Evolutionary conservation across 2,888 invertebrate genomes (phyloP).

Genomic region (Tiphia femorata): DNA sequence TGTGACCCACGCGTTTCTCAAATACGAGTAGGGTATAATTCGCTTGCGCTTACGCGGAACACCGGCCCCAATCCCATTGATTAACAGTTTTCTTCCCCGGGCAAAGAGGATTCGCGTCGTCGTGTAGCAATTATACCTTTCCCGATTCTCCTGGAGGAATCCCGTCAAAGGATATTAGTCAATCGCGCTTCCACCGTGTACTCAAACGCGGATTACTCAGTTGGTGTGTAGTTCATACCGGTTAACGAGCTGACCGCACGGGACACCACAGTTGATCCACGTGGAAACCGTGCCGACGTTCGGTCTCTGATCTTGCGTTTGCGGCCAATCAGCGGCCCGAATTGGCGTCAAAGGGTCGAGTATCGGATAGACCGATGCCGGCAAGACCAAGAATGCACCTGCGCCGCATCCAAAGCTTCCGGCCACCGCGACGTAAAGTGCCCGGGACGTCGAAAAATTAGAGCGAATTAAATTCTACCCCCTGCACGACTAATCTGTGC

Average conservation of each 20-base stretch:
- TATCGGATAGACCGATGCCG: slow-evolving; percentile 12
- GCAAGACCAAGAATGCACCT: slow-evolving; percentile 1
- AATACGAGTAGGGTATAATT: too few species aligned
- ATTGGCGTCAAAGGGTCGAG: slow-evolving; percentile 35
- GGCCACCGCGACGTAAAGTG: background rate
- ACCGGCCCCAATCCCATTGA: too few species aligned
- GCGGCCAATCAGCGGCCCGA: slow-evolving; percentile 39
- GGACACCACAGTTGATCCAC: slow-evolving; percentile 39
- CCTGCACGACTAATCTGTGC: too few species aligned
- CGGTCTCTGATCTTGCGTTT: slow-evolving; percentile 46
- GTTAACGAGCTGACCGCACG: slow-evolving; percentile 49
- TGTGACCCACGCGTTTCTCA: too few species aligned
- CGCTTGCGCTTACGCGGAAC: too few species aligned
- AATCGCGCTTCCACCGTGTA: slow-evolving; percentile 24
- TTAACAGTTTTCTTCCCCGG: slow-evolving; percentile 4
- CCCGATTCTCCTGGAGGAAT: slow-evolving; percentile 15
- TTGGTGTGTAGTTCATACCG: slow-evolving; percentile 27
- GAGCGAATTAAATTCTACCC: too few species aligned
- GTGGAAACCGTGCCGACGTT: slow-evolving; percentile 23
- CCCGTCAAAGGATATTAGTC: slow-evolving; percentile 39
- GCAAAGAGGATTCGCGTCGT: background rate
- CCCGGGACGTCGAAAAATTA: too few species aligned
- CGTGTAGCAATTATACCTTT: slow-evolving; percentile 6
- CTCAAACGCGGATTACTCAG: slow-evolving; percentile 26
- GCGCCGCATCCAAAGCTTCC: background rate